phyloP scores from a whole-genome alignment of 2,888 invertebrate genomes.

The Apodemia hepburni region DNA sequence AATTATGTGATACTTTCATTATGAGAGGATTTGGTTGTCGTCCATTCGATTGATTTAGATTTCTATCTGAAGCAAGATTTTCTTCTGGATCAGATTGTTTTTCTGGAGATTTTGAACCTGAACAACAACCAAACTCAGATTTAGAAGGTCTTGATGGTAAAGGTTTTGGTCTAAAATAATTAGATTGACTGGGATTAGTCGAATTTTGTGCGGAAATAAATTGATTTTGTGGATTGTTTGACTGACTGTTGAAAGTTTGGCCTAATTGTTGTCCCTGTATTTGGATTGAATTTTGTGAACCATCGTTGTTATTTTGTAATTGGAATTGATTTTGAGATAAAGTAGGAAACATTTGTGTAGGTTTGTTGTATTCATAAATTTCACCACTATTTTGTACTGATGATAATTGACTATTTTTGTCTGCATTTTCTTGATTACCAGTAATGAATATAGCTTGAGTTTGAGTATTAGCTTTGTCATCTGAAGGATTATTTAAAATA shows the following conservation, averaged over 20 bases:
- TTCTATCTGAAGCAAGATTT: background rate
- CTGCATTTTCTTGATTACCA: background rate
- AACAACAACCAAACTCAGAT: conserved; percentile 1
- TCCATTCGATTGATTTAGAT: background rate
- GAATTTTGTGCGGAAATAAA: background rate
- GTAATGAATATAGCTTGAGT: background rate
- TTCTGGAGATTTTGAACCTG: background rate
- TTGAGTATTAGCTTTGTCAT: background rate
- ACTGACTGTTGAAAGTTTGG: background rate
- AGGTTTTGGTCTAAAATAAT: background rate
- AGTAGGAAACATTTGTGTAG: conserved; percentile 20
- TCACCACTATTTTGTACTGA: conserved; percentile 17
- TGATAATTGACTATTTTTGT: background rate
- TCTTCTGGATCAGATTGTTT: background rate
- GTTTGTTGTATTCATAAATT: conserved; percentile 31
- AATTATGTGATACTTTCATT: conserved; percentile 29
- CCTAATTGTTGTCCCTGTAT: background rate
- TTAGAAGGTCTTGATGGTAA: conserved; percentile 1
- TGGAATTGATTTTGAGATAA: conserved; percentile 6
- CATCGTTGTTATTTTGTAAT: background rate
- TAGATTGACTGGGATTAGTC: background rate
- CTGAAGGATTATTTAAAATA: background rate
- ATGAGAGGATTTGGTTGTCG: background rate
- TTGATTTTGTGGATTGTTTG: background rate
- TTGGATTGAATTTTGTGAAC: background rate